These are phyloP conservation scores for Listrodromus nycthemerus DNA, from an alignment of 2,888 invertebrate genomes.

Conservation along the genomic window DNA sequence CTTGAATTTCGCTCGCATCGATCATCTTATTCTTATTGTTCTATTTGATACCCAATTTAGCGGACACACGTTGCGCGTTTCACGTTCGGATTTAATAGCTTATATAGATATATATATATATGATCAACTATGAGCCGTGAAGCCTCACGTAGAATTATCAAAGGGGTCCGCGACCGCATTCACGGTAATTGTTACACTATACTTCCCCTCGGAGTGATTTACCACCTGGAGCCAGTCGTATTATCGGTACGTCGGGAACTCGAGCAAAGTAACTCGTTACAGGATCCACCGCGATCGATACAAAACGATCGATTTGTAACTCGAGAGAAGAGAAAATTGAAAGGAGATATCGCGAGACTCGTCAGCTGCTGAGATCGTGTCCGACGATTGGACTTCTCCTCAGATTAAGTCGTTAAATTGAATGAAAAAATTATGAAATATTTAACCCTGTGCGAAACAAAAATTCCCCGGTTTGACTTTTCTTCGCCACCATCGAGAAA, in stretches of 20 bases:
- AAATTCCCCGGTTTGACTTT: background rate
- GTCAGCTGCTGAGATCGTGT: slow-evolving; percentile 1
- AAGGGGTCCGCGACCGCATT: slow-evolving; percentile 71
- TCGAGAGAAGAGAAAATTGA: slow-evolving; percentile 20
- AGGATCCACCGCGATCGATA: slow-evolving; percentile 50
- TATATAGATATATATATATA: slow-evolving; percentile 13
- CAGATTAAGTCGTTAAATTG: background rate
- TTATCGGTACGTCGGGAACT: slow-evolving; percentile 24
- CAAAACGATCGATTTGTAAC: slow-evolving; percentile 62
- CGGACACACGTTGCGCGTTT: slow-evolving; percentile 25
- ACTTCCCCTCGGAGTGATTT: slow-evolving; percentile 18
- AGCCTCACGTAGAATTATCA: slow-evolving; percentile 67
- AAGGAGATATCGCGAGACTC: background rate
- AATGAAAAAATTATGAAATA: background rate
- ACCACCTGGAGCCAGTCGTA: slow-evolving; percentile 14
- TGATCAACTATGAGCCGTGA: slow-evolving; percentile 27
- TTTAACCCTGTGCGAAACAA: background rate
- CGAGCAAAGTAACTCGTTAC: slow-evolving; percentile 39
- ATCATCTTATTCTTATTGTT: slow-evolving; percentile 7
- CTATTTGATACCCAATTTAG: slow-evolving; percentile 34
- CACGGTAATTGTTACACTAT: slow-evolving; percentile 55
- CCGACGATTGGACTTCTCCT: background rate
- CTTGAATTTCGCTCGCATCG: slow-evolving; percentile 16
- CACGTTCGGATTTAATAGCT: slow-evolving; percentile 60
- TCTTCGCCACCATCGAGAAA: background rate